phyloP scores from a whole-genome alignment of 2,888 invertebrate species.

The Steinernema carpocapsae region DNA sequence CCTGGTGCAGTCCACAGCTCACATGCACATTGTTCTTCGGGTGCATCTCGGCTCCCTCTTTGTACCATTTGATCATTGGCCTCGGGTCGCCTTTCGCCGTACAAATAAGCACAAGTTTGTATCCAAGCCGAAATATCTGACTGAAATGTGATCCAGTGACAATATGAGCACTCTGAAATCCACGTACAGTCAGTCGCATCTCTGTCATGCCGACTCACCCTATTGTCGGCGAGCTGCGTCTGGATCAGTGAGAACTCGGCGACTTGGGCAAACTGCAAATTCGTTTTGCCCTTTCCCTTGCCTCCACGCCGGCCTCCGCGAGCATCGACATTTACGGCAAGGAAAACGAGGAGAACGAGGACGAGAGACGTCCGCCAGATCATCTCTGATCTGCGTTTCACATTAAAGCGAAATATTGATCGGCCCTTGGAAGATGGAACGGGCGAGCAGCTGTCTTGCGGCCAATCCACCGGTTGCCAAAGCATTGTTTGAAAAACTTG shows the following conservation, averaged over 20 bases:
- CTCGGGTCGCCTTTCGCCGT: conserved; percentile 86
- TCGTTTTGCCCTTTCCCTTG: conserved; percentile 65
- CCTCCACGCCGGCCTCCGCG: conserved; percentile 63
- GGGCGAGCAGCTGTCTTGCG: neutral
- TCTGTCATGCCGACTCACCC: conserved; percentile 57
- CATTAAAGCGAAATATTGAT: neutral
- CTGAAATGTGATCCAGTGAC: conserved; percentile 67
- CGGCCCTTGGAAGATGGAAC: neutral
- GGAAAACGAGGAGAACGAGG: neutral
- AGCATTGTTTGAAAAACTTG: too few relatives aligned
- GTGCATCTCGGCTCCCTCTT: conserved; percentile 89
- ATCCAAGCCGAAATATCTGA: conserved; percentile 76
- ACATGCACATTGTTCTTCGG: conserved; percentile 67
- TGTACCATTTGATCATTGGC: conserved; percentile 93
- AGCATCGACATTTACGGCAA: conserved; percentile 41
- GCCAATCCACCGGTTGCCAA: too few relatives aligned
- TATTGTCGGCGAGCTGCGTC: conserved; percentile 61
- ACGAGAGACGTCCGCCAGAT: neutral
- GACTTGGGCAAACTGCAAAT: conserved; percentile 68
- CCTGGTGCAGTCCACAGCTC: conserved; percentile 37
- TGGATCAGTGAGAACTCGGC: conserved; percentile 68
- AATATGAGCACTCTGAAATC: conserved; percentile 66
- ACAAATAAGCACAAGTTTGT: conserved; percentile 90
- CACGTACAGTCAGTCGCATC: neutral
- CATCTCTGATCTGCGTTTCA: neutral